phyloP scores from a whole-genome alignment of 2,113 vertebrate species.

The Agapornis roseicollis region DNA sequence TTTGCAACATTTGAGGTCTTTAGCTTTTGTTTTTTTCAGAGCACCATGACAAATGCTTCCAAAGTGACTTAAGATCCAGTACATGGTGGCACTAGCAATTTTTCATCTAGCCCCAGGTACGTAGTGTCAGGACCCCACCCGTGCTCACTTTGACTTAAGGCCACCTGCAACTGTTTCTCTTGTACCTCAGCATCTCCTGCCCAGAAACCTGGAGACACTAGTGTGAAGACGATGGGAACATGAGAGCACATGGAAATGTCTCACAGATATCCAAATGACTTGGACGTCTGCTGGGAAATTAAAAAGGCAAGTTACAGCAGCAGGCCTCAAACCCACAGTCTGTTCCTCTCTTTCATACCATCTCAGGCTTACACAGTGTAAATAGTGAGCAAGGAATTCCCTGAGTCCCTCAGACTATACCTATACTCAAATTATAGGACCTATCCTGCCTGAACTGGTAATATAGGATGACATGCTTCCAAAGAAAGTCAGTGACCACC shows the following conservation, averaged over 20 bases:
- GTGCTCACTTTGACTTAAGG: not conserved
- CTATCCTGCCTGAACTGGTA: not conserved
- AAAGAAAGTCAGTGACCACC: not conserved
- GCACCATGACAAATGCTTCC: not conserved
- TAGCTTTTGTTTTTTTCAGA: not conserved
- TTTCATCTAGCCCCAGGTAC: not conserved
- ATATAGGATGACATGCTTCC: not conserved
- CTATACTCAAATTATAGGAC: not conserved
- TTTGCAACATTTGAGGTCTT: not conserved
- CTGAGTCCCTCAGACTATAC: not conserved
- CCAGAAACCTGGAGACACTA: not conserved
- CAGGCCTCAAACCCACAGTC: not conserved
- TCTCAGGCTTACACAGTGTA: not conserved
- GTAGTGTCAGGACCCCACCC: not conserved
- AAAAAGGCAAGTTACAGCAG: not conserved
- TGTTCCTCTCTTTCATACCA: not conserved
- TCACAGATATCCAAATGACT: not conserved
- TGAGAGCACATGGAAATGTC: not conserved
- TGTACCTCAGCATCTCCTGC: not conserved
- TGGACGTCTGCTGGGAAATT: not conserved
- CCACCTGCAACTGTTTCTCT: not conserved
- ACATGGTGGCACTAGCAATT: not conserved
- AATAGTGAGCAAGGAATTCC: not conserved
- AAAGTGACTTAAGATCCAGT: not conserved
- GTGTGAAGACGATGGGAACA: not conserved